Evolutionary conservation across 2,113 vertebrate species (phyloP), one percentile per base, ranked within the genome.

Genomic region (Pterocles gutturalis): DNA sequence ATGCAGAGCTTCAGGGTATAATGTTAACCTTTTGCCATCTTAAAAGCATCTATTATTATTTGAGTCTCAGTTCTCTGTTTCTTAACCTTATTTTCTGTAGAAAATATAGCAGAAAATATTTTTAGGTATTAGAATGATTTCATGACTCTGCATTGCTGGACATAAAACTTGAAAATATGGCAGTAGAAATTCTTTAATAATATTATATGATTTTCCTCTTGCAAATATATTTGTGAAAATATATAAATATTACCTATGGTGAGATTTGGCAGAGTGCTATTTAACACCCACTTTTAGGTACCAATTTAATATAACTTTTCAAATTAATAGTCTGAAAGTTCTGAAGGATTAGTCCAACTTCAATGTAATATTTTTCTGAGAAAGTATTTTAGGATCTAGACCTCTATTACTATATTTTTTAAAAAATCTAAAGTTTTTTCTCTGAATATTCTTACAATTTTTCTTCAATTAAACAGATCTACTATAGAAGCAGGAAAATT

Each of bases 141-240:
- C 62, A 55, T 92, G 62, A 67, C 17, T 57, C 87, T 96, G 79
- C 20, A 19, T 61, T 4, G 33, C 61, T 95, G 75, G 65, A 61
- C 60, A 70, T n/a, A 79, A 79, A 86, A 54, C 18, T 43, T 82
- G 84, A 92, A 94, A 86, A 91, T 79, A 86, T 53, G 94, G 90
- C 85, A 94, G 93, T 51, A 93, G 58, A 91, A 93, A 88, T 45
- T 70, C 92, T 84, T 95, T 79, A 95, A 12, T 36, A 33, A 49
- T 10, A 24, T 57, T 57, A 82, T 89, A 89, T 96, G 20, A 89
- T 92, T 90, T 96, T 81, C 38, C 83, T 61, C 66, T 81, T 84
- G 78, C 79, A 90, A 73, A 49, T 21, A 49, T 60, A 88, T 76
- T 81, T 83, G 65, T 73, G 73, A 86, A 94, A 96, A 65, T n/a